Evolutionary conservation across 2,113 vertebrate species (phyloP).

Genomic region (Carassius carassius): DNA sequence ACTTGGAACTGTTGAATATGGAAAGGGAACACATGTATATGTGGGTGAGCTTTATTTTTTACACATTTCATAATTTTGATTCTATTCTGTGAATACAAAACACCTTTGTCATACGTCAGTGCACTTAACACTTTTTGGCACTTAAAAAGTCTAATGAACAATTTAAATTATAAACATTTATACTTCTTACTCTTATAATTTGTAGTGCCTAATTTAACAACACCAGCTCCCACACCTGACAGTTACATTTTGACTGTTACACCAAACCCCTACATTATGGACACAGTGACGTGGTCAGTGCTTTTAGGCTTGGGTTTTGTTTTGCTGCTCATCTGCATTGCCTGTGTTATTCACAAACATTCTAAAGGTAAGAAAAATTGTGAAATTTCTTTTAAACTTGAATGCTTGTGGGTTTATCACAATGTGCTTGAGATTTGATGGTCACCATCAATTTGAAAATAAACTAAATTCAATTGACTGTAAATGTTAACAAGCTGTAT

Average conservation of each 20-base stretch:
- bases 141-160: not conserved
- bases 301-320: not conserved
- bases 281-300: not conserved
- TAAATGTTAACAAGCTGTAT: not conserved
- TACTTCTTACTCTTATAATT: not conserved
- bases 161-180: not conserved
- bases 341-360: not conserved
- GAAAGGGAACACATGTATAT: conserved; percentile 34
- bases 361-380: conserved; percentile 29
- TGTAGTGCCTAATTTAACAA: not conserved
- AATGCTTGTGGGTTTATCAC: not conserved
- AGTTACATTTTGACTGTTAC: not conserved
- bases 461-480: not conserved
- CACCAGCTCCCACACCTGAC: no score
- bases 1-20: not conserved
- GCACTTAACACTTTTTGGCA: not conserved
- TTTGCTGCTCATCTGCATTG: not conserved
- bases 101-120: not conserved
- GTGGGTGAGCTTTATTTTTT: conserved; percentile 34
- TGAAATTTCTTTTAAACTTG: not conserved
- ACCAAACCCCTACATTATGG: accelerated
- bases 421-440: not conserved
- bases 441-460: not conserved
- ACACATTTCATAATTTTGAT: not conserved
- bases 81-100: not conserved